Evolutionary conservation across 1,140 invertebrate species (phyloP), one percentile per base, ranked within the genome.

Genomic region (Leptinotarsa undecemlineata): DNA sequence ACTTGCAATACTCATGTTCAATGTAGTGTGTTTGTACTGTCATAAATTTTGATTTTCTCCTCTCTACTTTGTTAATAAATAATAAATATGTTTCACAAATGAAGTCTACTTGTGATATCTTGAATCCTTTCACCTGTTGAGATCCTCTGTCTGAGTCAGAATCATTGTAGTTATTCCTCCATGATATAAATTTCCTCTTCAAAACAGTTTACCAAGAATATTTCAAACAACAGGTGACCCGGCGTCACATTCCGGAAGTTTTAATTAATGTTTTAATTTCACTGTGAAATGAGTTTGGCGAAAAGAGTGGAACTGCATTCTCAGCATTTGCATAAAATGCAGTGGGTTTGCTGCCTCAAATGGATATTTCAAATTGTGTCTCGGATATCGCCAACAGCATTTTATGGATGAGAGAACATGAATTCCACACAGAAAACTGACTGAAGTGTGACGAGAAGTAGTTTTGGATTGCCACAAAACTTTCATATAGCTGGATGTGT

Each of bases 231-330:
- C 51, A 57, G 51, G 51, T 57, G 51, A 57, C 51, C 51, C 4
- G 51, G 17, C 51, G 51, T 19, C 51, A 8, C 51, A 57, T 57
- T 57, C n/a, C 15, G 3, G n/a, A 19, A 57, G 51, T 57, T 57
- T 57, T 57, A 57, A 57, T 57, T 57, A 15, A 57, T 57, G 51
- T 57, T 57, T 57, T 57, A 57, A 57, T 57, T 57, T 57, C 51
- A n/a, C 51, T 57, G 6, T n/a, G 51, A 57, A 57, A 57, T 57
- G 51, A 57, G 51, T 57, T 57, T 57, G n/a, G n/a, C 51, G 15
- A 57, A 57, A 15, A 57, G n/a, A 57, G 51, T 57, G 51, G 14
- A 57, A 57, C 51, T 57, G 51, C 51, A 57, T 57, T 15, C n/a
- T n/a, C 51, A 3, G 51, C 51, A 57, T 57, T 57, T 57, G 51